phyloP scores from a whole-genome alignment of 2,888 invertebrate species.

The Zonitis immaculata region DNA sequence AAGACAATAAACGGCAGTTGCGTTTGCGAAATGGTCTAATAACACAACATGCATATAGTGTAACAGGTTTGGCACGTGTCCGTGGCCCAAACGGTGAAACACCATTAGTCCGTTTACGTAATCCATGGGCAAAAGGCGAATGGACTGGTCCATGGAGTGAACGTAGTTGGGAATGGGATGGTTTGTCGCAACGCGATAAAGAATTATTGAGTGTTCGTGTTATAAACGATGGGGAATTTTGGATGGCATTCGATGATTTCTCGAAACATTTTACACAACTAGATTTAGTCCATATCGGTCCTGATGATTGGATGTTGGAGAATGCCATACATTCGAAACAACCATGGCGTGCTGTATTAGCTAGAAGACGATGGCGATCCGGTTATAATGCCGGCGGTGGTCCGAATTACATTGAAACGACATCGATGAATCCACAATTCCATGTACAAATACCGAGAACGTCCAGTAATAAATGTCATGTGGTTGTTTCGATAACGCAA shows the following conservation, averaged over 20 bases:
- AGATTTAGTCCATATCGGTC: constrained; percentile 70
- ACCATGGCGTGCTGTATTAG: constrained; percentile 67
- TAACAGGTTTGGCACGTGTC: constrained; percentile 67
- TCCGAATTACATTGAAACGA: constrained; percentile 58
- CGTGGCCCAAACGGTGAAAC: constrained; percentile 56
- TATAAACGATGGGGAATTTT: constrained; percentile 66
- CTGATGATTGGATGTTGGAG: constrained; percentile 71
- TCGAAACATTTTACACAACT: constrained; percentile 61
- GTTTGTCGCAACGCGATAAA: constrained; percentile 59
- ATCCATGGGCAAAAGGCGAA: constrained; percentile 63
- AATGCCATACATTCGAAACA: constrained; percentile 62
- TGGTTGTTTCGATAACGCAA: constrained; percentile 68
- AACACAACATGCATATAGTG: constrained; percentile 65
- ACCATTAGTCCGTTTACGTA: constrained; percentile 59
- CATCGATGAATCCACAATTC: constrained; percentile 67
- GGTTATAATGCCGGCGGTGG: constrained; percentile 70
- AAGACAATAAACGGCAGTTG: constrained; percentile 54
- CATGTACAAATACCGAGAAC: constrained; percentile 64
- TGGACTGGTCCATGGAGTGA: constrained; percentile 72
- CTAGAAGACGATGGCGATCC: constrained; percentile 61
- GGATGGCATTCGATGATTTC: constrained; percentile 71
- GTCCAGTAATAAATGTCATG: constrained; percentile 63
- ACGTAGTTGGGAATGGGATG: constrained; percentile 65
- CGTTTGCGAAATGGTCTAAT: constrained; percentile 60
- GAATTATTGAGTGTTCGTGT: constrained; percentile 59